A percentile compares a stretch with the other conserved stretches of the same genome.
Conservation (phyloP, 23 tunicate species). For the Halocynthia roretzi region DNA sequence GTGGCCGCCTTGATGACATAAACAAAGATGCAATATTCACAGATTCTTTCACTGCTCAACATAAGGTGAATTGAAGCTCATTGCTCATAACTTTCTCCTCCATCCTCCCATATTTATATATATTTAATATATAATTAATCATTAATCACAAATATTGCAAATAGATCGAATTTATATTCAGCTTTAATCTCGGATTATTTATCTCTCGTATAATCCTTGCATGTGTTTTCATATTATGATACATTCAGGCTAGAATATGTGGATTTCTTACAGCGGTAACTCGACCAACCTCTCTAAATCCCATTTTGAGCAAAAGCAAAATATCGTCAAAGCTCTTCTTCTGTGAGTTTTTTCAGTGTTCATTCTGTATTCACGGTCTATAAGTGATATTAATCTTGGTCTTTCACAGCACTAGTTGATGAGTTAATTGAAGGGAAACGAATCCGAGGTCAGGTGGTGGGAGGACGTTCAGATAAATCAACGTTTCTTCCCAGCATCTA, state of each 20-base stretch:
- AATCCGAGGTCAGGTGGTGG: constrained; percentile 61
- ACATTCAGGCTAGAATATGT: constrained; percentile 43
- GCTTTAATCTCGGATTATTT: too few species aligned
- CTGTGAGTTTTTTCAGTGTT: constrained; percentile 5
- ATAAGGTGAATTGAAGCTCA: constrained; percentile 32
- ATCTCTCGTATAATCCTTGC: too few species aligned
- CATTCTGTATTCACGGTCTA: neutral
- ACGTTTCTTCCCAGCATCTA: constrained; percentile 62
- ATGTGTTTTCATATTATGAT: too few species aligned
- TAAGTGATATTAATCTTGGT: neutral
- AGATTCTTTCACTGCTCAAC: constrained; percentile 60
- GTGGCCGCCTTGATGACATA: constrained; percentile 56
- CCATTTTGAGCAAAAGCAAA: constrained; percentile 21
- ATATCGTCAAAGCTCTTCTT: constrained; percentile 38
- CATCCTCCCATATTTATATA: neutral
- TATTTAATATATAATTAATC: too few species aligned
- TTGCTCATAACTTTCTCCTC: neutral
- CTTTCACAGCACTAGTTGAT: constrained; percentile 38
- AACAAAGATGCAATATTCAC: constrained; percentile 60
- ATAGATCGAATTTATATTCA: too few species aligned
- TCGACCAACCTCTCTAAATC: constrained; percentile 39
- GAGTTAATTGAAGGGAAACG: constrained; percentile 59
- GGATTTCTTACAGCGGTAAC: constrained; percentile 73
- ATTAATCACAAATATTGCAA: too few species aligned
- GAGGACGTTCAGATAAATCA: constrained; percentile 55